Percentiles rank a stretch among this genome's conserved stretches.
Evolutionary conservation across 2,113 vertebrate species (phyloP).

Genomic region (Hippoglossus stenolepis): DNA sequence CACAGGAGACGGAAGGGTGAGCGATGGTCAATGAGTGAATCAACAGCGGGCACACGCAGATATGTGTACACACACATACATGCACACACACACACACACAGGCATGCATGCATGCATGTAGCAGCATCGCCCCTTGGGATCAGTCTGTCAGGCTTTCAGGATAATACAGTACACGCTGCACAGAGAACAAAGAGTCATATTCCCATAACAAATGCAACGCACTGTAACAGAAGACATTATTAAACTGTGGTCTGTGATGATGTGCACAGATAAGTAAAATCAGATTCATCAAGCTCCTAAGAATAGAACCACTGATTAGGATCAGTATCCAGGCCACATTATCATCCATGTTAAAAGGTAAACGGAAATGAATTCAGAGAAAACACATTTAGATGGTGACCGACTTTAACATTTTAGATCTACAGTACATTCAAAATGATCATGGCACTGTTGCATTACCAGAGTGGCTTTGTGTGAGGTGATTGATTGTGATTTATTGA

Average conservation of each 20-base stretch:
- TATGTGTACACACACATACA: constrained; percentile 16
- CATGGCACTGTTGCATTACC: no score
- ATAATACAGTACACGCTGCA: constrained; percentile 42
- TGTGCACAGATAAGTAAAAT: constrained; percentile 43
- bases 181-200: constrained; percentile 42
- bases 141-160: constrained; percentile 32
- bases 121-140: constrained; percentile 45
- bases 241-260: constrained; percentile 22
- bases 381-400: neutral
- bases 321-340: constrained; percentile 23
- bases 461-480: no score
- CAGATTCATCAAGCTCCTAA: constrained; percentile 40
- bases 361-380: constrained; percentile 1
- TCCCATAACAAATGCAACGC: constrained; percentile 25
- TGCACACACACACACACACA: constrained; percentile 10
- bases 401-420: neutral
- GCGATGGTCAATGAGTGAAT: constrained; percentile 66
- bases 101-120: constrained; percentile 25
- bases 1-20: constrained; percentile 56
- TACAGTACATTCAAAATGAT: neutral
- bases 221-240: constrained; percentile 49
- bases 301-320: constrained; percentile 27
- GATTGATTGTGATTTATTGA: no score
- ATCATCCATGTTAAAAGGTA: constrained; percentile 24
- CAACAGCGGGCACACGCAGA: constrained; percentile 40